phyloP scores from a whole-genome alignment of 64 coral and sea anemone species.

The Cladopsammia gracilis region DNA sequence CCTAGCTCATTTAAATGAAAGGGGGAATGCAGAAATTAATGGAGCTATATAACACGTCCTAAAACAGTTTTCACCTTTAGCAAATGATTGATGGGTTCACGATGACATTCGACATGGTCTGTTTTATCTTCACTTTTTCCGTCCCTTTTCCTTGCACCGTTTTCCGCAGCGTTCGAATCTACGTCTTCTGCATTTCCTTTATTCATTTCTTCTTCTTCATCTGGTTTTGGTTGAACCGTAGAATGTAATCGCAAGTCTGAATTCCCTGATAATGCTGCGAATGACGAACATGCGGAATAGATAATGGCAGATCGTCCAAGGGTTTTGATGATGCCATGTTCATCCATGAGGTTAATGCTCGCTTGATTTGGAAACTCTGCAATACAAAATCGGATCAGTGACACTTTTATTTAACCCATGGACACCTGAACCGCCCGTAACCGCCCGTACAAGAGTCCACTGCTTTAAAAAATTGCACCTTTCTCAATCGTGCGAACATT shows the following conservation, averaged over 20 bases:
- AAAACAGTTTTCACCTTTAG: not conserved
- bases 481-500: no score
- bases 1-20: no score
- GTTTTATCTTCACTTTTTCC: not conserved
- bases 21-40: no score
- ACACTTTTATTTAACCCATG: no score
- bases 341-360: not conserved
- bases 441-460: no score
- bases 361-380: conserved; percentile 52
- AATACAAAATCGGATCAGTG: not conserved
- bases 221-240: not conserved
- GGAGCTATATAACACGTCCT: no score
- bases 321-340: not conserved
- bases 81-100: not conserved
- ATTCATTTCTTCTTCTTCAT: not conserved
- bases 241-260: conserved; percentile 38
- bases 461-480: no score
- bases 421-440: no score
- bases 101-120: not conserved
- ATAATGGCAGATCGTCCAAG: not conserved
- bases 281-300: conserved; percentile 81
- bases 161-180: not conserved
- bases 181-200: no score
- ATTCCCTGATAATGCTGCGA: conserved; percentile 82
- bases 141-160: not conserved